A percentile compares a stretch with the other conserved stretches of the same genome.
Evolutionary conservation across 2,113 vertebrate genomes (phyloP).

Genomic region (Carollia perspicillata): DNA sequence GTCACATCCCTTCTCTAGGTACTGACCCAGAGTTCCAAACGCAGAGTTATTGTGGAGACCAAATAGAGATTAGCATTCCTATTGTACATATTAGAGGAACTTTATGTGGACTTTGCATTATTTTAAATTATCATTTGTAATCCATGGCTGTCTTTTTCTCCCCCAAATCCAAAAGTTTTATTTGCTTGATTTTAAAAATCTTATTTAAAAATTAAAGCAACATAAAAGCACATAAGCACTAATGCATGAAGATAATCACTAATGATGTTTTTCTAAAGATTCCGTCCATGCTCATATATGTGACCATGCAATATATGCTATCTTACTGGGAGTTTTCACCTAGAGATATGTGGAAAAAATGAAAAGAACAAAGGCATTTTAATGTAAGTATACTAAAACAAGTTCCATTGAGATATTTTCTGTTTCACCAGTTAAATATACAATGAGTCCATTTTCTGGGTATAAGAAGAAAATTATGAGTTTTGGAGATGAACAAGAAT

Average conservation of each 20-base stretch:
- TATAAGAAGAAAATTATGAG: background rate
- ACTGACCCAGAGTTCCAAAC: background rate
- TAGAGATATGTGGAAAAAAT: background rate
- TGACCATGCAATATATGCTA: no score
- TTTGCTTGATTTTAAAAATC: background rate
- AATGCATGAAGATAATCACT: background rate
- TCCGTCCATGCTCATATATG: background rate
- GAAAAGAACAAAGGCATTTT: background rate
- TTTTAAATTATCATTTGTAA: background rate
- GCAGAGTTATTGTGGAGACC: background rate
- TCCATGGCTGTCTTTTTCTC: background rate
- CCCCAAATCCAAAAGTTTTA: background rate
- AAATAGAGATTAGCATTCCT: background rate
- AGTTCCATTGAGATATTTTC: background rate
- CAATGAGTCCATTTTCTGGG: background rate
- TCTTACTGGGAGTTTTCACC: background rate
- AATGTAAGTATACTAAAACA: background rate
- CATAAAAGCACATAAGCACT: background rate
- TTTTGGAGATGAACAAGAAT: background rate
- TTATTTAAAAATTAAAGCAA: background rate
- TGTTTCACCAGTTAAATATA: background rate
- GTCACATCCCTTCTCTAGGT: background rate
- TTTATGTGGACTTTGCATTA: background rate
- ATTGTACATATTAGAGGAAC: background rate
- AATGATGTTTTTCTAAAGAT: background rate